Evolutionary conservation across 2,113 vertebrate species (phyloP).

Genomic region (Nothobranchius kuhntae): DNA sequence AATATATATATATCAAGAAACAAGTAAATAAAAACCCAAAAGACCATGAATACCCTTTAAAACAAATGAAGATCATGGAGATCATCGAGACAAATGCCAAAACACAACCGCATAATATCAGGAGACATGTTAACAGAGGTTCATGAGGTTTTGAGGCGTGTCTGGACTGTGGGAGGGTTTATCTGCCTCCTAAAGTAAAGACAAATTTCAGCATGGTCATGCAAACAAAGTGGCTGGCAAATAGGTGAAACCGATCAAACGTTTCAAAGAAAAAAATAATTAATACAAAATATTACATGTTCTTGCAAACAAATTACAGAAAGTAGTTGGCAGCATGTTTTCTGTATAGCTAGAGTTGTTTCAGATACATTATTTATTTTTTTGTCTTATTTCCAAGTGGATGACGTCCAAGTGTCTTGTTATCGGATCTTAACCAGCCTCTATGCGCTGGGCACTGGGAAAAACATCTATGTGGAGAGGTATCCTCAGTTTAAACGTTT

Average conservation of each 20-base stretch:
- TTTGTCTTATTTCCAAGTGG: conserved; percentile 80
- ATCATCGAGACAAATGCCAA: too few species aligned
- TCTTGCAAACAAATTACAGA: background rate
- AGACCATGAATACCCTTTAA: too few species aligned
- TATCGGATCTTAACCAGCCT: conserved; percentile 95
- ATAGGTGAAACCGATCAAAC: background rate
- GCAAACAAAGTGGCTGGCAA: background rate
- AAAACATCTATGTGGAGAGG: conserved; percentile 99
- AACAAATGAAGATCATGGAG: too few species aligned
- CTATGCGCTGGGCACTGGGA: conserved; percentile 94
- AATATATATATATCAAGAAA: too few species aligned
- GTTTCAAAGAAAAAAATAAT: background rate
- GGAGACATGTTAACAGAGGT: background rate
- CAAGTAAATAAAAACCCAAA: too few species aligned
- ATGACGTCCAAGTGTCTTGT: conserved; percentile 95
- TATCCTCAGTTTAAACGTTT: conserved; percentile 58
- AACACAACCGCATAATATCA: too few species aligned
- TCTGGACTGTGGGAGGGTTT: too few species aligned
- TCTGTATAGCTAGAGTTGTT: background rate
- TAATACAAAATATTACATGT: background rate
- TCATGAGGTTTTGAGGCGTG: background rate
- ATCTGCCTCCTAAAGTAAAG: background rate
- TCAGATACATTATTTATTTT: conserved; percentile 15
- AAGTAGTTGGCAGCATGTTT: background rate
- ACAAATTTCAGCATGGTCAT: background rate